Base-by-base conservation (phyloP, 1,140 invertebrate genomes). In the Drosophila repleta region DNA sequence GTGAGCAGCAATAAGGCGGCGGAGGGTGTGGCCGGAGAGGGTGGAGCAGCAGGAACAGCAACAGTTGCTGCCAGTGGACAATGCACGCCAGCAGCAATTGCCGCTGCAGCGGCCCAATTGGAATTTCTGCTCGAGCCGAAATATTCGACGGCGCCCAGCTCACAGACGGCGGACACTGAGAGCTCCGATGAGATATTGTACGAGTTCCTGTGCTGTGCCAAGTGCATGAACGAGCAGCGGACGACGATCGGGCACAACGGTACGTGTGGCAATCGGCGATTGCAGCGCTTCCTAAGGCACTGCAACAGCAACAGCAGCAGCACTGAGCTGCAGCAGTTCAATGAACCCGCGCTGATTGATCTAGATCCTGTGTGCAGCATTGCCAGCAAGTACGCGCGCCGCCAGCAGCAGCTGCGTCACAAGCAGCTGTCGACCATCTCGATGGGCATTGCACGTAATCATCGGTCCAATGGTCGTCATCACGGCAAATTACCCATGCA, bases 181-280 rank as follows among this genome's bases (percentile, higher is more conserved):
- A 45, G 32, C 1, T 66, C 18, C 6, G 45, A 76, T 21, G 91
- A 92, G 37, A 74, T 91, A 48, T 68, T 92, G 18, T 92, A 92
- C 60, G 91, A 92, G 71, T 91, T 92, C 57, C 53, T 92, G 10
- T 92, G 91, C 65, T 92, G 91, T 69, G 91, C 91, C 52, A 92
- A 90, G 72, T 92, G 91, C 55, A 90, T 91, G 78, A 91, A 91
- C 70, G 91, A 90, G 49, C 76, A 79, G 35, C 81, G 76, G n/a
- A 48, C 68, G n/a, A 48, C 68, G 13, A 35, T 35, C 32, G 60
- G 74, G 17, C 69, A 58, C 24, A 75, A 64, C 35, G 60, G 74
- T 26, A 77, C 60, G 15, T 89, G 84, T 52, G 58, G 60, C 13
- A 66, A 69, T 4, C 70, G 72, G 4, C 65, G 79, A 0, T 43